Base-by-base conservation (phyloP, 2,113 vertebrate genomes). In the Numida meleagris region DNA sequence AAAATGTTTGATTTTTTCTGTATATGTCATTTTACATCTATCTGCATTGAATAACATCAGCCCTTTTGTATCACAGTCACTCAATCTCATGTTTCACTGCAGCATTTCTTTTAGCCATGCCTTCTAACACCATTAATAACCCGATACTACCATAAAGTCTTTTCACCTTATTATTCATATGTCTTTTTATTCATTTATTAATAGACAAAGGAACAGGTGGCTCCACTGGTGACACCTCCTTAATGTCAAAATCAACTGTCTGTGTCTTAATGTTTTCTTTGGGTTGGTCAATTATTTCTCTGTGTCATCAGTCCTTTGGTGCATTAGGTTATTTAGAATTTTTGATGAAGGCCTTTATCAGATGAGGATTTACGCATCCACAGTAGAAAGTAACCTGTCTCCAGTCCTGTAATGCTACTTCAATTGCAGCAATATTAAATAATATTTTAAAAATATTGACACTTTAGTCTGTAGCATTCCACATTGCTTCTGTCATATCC, bases 1-100 rank as follows among this genome's bases (percentile, higher is more conserved):
- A 57, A 36, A 82, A 87, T 70, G 43, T 33, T 79, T 55, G 17
- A 53, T 93, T 94, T 91, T 81, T 42, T 62, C 53, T 8, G 7
- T 76, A 19, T 45, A 48, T 19, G n/a, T 91, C 82, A 33, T 76
- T 91, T 89, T 66, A 82, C 45, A 82, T 91, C 91, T 91, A 12
- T 85, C 53, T 82, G 14, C 71, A 57, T 29, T 85, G 48, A 87
- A 76, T 85, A 82, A 19, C 7, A 65, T 61, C 62, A 76, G 6
- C 34, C 78, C 40, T 85, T 93, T 87, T 65, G 82, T 68, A 81
- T 66, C 16, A 4, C 61, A 50, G 42, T 62, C 40, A 18, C 48
- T 92, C 57, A 82, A 0, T 46, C 62, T 76, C 4, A 1, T 46
- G 5, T 70, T 93, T 89, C 42, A 16, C 74, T 82, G 78, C 66